Base-by-base conservation (phyloP, 2,888 invertebrate genomes). In the Diadromus collaris region DNA sequence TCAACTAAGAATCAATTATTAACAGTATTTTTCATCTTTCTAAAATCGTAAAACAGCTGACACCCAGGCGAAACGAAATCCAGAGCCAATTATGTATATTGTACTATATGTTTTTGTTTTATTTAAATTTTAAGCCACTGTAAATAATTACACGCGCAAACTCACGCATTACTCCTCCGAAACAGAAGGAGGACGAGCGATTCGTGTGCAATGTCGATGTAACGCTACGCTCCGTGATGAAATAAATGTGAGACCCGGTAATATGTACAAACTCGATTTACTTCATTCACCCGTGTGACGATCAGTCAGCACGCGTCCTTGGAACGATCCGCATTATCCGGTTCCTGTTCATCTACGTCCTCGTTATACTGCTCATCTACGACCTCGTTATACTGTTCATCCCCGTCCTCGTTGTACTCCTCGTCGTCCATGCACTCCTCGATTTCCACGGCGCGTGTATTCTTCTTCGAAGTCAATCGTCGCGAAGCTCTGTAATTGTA, bases 401-500 rank as follows among this genome's bases (percentile, higher is more conserved):
- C 41, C 27, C 24, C n/a, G 4, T 32, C 32, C 13, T 54, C 13
- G 16, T 32, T n/a, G 7, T 72, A 60, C 13, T 44, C 54, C 9
- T 78, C 82, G n/a, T 78, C 81, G 2, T 78, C 74, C 16, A 41
- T 16, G 16, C 69, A 58, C 24, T 80, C 81, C 5, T 71, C 54
- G 21, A 86, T 58, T 21, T 65, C 21, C 13, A 80, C 61, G 38
- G 19, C 6, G 6, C 60, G 38, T 6, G 71, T 46, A 0, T 60
- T 81, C 24, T 6, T 21, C 0, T 78, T n/a, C 13, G 79, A 13
- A 10, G 88, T 7, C 58, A 90, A 32, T 27, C 75, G 84, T 24
- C 88, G 90, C 48, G 90, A 88, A 61, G 93, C 94, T 87, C 97
- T 93, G 87, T 94, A 95, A 89, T 97, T 93, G 90, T 95, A 98